Evolutionary conservation across 2,113 vertebrate genomes (phyloP), one percentile per base, ranked within the genome.

Genomic region (Rhizomys pruinosus): DNA sequence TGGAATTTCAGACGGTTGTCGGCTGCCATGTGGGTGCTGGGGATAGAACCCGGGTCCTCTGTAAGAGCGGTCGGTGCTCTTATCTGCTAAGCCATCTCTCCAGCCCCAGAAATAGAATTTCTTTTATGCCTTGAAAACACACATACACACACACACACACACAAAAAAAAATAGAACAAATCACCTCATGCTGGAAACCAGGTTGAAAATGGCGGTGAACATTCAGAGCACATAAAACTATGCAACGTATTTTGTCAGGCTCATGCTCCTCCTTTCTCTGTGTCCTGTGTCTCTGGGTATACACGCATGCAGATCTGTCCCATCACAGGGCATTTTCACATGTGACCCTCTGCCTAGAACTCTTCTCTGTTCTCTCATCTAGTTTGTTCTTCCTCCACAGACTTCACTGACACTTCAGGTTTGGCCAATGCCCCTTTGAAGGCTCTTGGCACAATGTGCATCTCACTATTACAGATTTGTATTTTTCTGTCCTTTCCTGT

Each of bases 181-280:
- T 55, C 29, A 80, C 15, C 25, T 47, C 16, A 77, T 6, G 10
- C 63, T 68, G n/a, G 29, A 81, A 77, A 88, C 80, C 34, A 77
- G 55, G 44, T n/a, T 44, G 39, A 27, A 3, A 42, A 42, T 25
- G 37, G 39, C 44, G 15, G 17, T 22, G 42, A 89, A 63, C 17
- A 25, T 55, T 90, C 55, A 57, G 19, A 64, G 34, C 27, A 82
- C n/a, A 32, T 23, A 79, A 59, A 91, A 68, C 12, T 39, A 77
- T 4, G 39, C 39, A 39, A 1, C n/a, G 0, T 0, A 11, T 13
- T 32, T 42, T 3, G 0, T 11, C 25, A 55, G 29, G 19, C 59
- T 76, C 22, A 6, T 34, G 61, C 0, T 61, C 63, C 8, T 63
- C 57, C 17, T 29, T 6, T 47, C 78, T 73, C 63, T 93, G 42